Percentiles rank a stretch among this genome's conserved stretches.
phyloP scores from a whole-genome alignment of 2,113 vertebrate species.

The Ancistrus triradiatus region DNA sequence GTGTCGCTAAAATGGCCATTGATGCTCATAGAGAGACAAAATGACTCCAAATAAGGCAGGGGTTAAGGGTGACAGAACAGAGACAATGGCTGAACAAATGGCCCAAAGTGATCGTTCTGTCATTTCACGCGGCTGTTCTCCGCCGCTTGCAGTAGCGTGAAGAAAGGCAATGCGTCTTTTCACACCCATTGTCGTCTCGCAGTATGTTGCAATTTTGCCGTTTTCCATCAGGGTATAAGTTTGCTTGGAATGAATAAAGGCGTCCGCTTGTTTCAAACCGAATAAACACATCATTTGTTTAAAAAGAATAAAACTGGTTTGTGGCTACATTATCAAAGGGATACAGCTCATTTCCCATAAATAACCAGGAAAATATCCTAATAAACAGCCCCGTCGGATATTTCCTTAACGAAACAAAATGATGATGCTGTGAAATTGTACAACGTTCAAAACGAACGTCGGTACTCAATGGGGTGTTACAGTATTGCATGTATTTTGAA shows the following conservation, averaged over 20 bases:
- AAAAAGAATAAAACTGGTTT: constrained; percentile 13
- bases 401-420: constrained; percentile 21
- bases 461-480: too few species aligned
- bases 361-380: constrained; percentile 28
- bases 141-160: constrained; percentile 1
- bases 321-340: constrained; percentile 7
- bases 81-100: constrained; percentile 15
- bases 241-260: constrained; percentile 23
- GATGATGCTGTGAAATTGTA: constrained; percentile 17
- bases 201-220: constrained; percentile 25
- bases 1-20: too few species aligned
- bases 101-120: constrained; percentile 13
- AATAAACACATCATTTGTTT: constrained; percentile 14
- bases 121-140: constrained; percentile 1
- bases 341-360: constrained; percentile 29
- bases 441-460: constrained; percentile 16
- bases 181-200: constrained; percentile 29
- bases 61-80: constrained; percentile 28
- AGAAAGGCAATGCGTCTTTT: constrained; percentile 8
- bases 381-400: constrained; percentile 1
- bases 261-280: constrained; percentile 12
- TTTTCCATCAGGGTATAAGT: constrained; percentile 20
- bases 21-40: constrained; percentile 38
- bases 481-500: constrained; percentile 14
- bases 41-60: constrained; percentile 35